phyloP scores from a whole-genome alignment of 2,888 invertebrate genomes.

The Megalurothrips usitatus region DNA sequence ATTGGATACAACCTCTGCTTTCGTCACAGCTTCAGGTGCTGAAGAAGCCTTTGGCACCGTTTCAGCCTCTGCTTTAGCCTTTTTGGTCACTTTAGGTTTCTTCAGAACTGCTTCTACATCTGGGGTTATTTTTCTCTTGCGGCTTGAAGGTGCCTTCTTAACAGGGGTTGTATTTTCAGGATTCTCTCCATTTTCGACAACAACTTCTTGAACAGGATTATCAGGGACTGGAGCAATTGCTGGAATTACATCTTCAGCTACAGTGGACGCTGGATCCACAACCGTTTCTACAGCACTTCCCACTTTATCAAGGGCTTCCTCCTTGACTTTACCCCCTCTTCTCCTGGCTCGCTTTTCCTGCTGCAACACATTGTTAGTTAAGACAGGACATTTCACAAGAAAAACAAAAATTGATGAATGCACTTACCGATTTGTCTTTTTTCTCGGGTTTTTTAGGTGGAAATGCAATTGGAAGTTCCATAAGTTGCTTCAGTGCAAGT shows the following conservation, averaged over 20 bases:
- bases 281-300: background rate
- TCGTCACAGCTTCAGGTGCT: background rate
- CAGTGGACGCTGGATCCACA: background rate
- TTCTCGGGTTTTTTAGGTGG: slow-evolving; percentile 33
- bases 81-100: background rate
- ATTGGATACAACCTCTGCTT: background rate
- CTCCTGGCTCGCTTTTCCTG: background rate
- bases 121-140: background rate
- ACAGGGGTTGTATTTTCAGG: background rate
- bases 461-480: slow-evolving; percentile 47
- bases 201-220: background rate
- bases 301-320: background rate
- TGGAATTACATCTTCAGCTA: background rate
- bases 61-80: background rate
- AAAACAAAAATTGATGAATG: background rate
- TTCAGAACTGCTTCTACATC: background rate
- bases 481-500: slow-evolving; percentile 55
- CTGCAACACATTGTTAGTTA: background rate
- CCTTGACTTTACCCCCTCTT: background rate
- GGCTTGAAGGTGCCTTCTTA: background rate
- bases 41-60: background rate
- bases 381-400: no score
- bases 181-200: background rate
- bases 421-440: background rate
- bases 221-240: background rate